These are phyloP conservation scores for Porites lutea DNA, from an alignment of 64 coral and sea anemone genomes.

Conservation along the genomic window DNA sequence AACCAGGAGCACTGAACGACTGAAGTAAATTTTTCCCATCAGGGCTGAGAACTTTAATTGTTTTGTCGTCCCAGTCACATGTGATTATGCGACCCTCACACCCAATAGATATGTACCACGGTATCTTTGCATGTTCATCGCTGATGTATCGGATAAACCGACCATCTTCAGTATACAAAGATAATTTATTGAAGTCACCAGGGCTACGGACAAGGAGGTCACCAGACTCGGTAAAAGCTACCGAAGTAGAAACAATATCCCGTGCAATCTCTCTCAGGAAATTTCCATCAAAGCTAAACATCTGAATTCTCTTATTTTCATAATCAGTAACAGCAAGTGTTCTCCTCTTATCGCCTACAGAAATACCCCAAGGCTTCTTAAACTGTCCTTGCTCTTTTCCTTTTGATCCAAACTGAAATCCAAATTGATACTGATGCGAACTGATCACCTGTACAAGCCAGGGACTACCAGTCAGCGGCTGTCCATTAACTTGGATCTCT, in stretches of 20 bases:
- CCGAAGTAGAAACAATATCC: neutral
- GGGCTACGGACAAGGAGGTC: neutral
- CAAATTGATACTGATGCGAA: too few species aligned
- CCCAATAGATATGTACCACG: neutral
- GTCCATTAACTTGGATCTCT: constrained; percentile 1
- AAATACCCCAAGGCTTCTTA: neutral
- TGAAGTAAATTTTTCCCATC: neutral
- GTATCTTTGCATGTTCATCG: neutral
- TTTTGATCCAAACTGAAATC: neutral
- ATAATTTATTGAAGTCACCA: neutral
- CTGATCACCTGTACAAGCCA: neutral
- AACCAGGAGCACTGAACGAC: neutral
- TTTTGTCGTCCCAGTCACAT: neutral
- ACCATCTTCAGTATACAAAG: neutral
- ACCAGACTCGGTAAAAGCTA: neutral
- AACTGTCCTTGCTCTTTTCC: neutral
- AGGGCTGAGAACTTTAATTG: neutral
- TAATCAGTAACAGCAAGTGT: constrained; percentile 5
- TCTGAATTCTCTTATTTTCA: constrained; percentile 1
- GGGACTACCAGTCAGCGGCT: neutral
- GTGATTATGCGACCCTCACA: neutral
- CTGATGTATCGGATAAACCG: neutral
- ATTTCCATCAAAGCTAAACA: constrained; percentile 23
- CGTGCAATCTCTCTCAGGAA: neutral
- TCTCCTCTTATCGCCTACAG: neutral